phyloP scores from a whole-genome alignment of 2,113 vertebrate genomes.

The Grus americana region DNA sequence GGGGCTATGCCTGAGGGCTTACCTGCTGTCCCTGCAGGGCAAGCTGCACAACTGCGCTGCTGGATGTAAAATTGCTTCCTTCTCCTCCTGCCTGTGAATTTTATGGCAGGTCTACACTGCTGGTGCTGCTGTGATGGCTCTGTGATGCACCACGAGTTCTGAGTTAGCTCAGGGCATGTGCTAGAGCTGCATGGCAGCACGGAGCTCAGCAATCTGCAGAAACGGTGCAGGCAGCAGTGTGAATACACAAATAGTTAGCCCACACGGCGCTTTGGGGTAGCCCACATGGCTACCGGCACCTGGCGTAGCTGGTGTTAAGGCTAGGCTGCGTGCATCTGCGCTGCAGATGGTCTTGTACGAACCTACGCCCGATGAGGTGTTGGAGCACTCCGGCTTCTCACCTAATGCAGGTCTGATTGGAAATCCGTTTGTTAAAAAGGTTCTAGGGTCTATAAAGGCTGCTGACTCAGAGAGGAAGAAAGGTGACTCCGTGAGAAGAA shows the following conservation, averaged over 20 bases:
- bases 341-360: neutral
- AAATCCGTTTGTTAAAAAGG: neutral
- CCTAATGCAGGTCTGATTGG: neutral
- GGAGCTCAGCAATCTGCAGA: neutral
- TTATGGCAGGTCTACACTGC: neutral
- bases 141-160: neutral
- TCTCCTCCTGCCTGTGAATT: neutral
- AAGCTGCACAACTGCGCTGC: neutral
- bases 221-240: neutral
- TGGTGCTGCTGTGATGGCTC: neutral
- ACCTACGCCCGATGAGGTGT: neutral
- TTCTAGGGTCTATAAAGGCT: neutral
- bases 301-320: neutral
- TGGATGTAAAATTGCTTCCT: neutral
- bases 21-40: neutral
- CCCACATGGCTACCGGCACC: neutral
- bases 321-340: rapidly evolving
- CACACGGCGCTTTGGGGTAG: neutral
- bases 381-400: neutral
- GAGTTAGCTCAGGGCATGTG: neutral
- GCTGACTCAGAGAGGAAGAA: neutral
- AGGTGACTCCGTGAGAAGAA: neutral
- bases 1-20: neutral
- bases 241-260: neutral
- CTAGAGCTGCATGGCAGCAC: neutral